Conservation (phyloP, 2,113 vertebrate genomes). For the Cepphus grylle region DNA sequence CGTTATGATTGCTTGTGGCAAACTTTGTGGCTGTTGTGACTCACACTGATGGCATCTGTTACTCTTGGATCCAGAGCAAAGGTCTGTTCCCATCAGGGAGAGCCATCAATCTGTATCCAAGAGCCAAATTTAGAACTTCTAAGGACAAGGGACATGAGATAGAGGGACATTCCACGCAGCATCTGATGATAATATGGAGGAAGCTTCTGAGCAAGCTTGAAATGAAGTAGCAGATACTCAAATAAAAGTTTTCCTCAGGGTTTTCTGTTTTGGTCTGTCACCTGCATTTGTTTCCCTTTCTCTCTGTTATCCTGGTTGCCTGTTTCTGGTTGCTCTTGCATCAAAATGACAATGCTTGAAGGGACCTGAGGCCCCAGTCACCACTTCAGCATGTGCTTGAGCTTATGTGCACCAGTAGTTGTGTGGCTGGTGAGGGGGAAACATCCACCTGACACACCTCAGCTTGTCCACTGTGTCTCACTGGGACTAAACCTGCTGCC, state of each 20-base stretch:
- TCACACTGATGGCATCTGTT: slow-evolving; percentile 44
- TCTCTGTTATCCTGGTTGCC: neutral
- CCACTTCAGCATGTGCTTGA: neutral
- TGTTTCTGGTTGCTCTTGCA: neutral
- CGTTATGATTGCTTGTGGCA: slow-evolving; percentile 2
- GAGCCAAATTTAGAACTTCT: slow-evolving; percentile 12
- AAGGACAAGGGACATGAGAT: neutral
- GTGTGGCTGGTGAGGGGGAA: neutral
- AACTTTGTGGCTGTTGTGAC: slow-evolving; percentile 30
- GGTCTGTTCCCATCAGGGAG: slow-evolving; percentile 15
- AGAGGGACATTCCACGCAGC: neutral
- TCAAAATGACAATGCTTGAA: neutral
- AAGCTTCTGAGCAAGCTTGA: neutral
- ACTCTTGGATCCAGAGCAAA: slow-evolving; percentile 17
- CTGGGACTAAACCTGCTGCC: neutral
- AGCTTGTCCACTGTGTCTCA: neutral
- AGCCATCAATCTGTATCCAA: neutral
- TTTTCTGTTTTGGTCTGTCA: neutral
- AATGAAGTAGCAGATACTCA: neutral
- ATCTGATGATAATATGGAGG: neutral
- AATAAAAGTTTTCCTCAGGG: neutral
- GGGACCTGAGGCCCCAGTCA: neutral
- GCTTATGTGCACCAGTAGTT: neutral
- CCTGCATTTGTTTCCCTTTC: neutral
- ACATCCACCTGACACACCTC: neutral